These are phyloP conservation scores for Sogatella furcifera DNA, from an alignment of 1,140 invertebrate genomes.

Conservation along the genomic window DNA sequence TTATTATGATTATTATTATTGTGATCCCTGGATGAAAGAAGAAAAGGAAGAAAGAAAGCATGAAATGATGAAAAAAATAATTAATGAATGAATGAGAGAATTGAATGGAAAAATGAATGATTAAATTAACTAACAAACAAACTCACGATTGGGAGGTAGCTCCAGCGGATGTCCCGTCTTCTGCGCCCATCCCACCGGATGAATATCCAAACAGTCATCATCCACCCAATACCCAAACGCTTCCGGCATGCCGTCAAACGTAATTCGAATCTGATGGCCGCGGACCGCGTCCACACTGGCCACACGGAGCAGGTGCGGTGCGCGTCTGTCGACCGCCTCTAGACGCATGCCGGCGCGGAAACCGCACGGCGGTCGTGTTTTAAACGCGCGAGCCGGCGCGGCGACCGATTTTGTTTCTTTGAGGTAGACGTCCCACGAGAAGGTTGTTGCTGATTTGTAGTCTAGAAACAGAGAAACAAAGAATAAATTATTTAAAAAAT, in stretches of 20 bases:
- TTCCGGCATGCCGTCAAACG: slow-evolving; percentile 85
- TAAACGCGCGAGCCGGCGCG: slow-evolving; percentile 76
- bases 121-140: no score
- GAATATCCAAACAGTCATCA: slow-evolving; percentile 81
- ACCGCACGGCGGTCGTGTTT: slow-evolving; percentile 60
- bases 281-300: slow-evolving; percentile 70
- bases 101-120: no score
- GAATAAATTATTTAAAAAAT: no score
- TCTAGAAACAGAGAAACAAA: slow-evolving; percentile 35
- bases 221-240: slow-evolving; percentile 82
- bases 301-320: slow-evolving; percentile 71
- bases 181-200: slow-evolving; percentile 82
- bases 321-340: slow-evolving; percentile 81
- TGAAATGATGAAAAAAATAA: no score
- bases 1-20: no score
- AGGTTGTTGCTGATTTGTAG: slow-evolving; percentile 56
- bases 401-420: slow-evolving; percentile 59
- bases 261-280: slow-evolving; percentile 66
- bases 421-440: slow-evolving; percentile 80
- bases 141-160: slow-evolving; percentile 57
- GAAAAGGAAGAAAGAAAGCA: no score
- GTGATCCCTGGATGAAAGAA: no score
- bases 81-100: no score
- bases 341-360: slow-evolving; percentile 65
- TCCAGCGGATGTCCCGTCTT: slow-evolving; percentile 80